phyloP scores from a whole-genome alignment of 2,113 vertebrate species.

The Emydocephalus ijimae region DNA sequence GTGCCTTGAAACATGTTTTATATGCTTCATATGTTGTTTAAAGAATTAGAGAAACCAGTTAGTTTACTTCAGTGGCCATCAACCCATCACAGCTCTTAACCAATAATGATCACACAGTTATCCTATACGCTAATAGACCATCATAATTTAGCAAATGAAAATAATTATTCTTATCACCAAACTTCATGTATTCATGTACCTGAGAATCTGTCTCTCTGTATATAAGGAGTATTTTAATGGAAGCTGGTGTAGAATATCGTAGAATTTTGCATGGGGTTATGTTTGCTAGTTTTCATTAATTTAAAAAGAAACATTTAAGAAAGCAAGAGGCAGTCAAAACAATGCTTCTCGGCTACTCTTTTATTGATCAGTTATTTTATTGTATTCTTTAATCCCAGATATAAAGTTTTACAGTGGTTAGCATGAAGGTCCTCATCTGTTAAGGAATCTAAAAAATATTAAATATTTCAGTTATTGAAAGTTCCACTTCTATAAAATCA shows the following conservation, averaged over 20 bases:
- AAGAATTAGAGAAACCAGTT: constrained; percentile 43
- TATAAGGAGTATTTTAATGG: neutral
- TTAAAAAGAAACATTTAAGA: constrained; percentile 27
- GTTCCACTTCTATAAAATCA: neutral
- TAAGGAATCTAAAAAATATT: constrained; percentile 34
- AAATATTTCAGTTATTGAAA: constrained; percentile 33
- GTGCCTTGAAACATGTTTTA: constrained; percentile 10
- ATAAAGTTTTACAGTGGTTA: neutral
- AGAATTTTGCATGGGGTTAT: constrained; percentile 19
- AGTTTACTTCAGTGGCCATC: constrained; percentile 35
- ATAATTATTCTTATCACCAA: neutral
- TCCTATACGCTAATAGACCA: constrained; percentile 39
- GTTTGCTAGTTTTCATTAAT: constrained; percentile 34
- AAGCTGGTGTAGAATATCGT: constrained; percentile 30
- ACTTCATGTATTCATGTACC: neutral
- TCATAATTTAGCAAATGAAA: constrained; percentile 20
- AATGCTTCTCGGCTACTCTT: constrained; percentile 19
- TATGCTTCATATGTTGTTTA: constrained; percentile 41
- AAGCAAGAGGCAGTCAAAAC: constrained; percentile 29
- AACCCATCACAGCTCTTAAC: constrained; percentile 39
- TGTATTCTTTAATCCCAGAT: neutral
- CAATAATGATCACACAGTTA: constrained; percentile 42
- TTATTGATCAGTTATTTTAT: constrained; percentile 4
- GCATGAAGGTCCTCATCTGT: neutral
- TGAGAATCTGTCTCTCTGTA: neutral